These are phyloP conservation scores for Chanos chanos DNA, from an alignment of 2,797 vertebrate genomes.

Conservation along the genomic window DNA sequence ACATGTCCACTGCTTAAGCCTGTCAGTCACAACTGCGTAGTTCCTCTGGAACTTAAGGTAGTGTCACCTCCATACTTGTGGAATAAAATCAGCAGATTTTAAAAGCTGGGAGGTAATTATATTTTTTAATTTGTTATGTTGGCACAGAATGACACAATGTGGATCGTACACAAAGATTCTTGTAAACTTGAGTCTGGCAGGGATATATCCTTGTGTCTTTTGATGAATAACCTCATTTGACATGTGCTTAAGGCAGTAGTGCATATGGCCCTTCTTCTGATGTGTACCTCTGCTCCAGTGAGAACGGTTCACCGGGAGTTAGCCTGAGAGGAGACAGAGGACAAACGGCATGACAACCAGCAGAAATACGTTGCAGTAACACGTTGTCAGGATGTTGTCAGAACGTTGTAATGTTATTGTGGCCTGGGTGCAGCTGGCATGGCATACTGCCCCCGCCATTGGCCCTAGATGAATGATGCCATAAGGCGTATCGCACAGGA, in stretches of 20 bases:
- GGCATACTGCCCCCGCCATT: conserved; percentile 49
- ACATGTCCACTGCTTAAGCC: conserved; percentile 20
- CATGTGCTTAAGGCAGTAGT: conserved; percentile 1
- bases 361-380: conserved; percentile 9
- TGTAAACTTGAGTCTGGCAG: background rate
- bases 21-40: conserved; percentile 23
- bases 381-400: conserved; percentile 25
- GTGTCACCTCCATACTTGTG: conserved; percentile 2
- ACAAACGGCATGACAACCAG: background rate
- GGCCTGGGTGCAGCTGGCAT: conserved; percentile 24
- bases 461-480: conserved; percentile 40
- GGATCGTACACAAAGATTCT: too few relatives aligned
- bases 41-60: background rate
- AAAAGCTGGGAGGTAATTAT: too few relatives aligned
- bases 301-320: conserved; percentile 10
- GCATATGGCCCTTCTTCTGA: too few relatives aligned
- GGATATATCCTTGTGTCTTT: background rate
- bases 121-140: too few relatives aligned
- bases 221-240: background rate
- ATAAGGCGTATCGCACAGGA: conserved; percentile 64
- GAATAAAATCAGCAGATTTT: too few relatives aligned
- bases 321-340: conserved; percentile 14
- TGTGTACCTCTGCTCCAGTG: too few relatives aligned
- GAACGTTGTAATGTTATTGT: conserved; percentile 10
- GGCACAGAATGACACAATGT: too few relatives aligned